phyloP scores from a whole-genome alignment of 2,888 invertebrate species.

The Parnassius apollo region DNA sequence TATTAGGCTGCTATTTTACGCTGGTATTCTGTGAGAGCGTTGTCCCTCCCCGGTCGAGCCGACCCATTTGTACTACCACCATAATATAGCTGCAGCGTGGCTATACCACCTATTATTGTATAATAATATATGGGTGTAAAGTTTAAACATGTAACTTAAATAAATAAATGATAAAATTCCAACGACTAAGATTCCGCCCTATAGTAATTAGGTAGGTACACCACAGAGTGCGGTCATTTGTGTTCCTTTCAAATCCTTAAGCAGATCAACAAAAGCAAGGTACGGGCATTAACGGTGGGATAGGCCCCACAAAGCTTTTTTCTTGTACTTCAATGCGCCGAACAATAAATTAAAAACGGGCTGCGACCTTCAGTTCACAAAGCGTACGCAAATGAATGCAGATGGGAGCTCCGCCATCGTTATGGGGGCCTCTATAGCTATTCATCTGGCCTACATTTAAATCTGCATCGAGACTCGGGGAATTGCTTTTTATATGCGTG shows the following conservation, averaged over 20 bases:
- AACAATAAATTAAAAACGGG: conserved; percentile 5
- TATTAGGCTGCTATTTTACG: no score
- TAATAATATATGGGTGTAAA: no score
- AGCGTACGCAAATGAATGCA: conserved; percentile 14
- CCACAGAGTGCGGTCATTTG: neutral
- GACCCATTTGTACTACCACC: no score
- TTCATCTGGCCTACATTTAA: conserved; percentile 19
- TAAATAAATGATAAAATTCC: no score
- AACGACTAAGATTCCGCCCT: no score
- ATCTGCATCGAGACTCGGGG: neutral
- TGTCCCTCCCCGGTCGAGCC: no score
- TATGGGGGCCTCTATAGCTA: conserved; percentile 10
- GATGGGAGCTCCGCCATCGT: conserved; percentile 11
- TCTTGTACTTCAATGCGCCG: neutral
- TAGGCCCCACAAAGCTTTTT: neutral
- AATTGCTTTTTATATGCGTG: conserved; percentile 13
- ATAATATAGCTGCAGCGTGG: no score
- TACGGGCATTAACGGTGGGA: no score
- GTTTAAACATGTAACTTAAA: no score
- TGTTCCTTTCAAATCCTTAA: neutral
- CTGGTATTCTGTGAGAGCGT: no score
- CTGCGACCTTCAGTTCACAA: neutral
- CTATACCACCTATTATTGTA: no score
- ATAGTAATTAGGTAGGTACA: no score
- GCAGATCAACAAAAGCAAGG: neutral